Base-by-base conservation (phyloP, 2,113 vertebrate genomes). In the Castor canadensis region DNA sequence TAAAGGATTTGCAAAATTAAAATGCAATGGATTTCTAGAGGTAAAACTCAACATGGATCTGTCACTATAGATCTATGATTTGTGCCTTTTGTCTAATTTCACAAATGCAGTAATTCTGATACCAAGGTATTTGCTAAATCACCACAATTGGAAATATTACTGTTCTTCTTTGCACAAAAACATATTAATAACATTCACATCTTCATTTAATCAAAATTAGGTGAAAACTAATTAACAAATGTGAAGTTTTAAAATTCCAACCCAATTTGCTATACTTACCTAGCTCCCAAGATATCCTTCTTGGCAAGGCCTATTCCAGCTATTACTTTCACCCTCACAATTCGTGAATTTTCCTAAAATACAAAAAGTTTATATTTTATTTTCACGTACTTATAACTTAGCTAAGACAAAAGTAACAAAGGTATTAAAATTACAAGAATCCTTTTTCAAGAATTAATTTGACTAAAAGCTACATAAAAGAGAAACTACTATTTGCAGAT, bases 261-360 rank as follows among this genome's bases (percentile, higher is more conserved):
- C 35, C 60, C 52, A 92, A 87, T 24, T 62, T 79, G 9, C 28
- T 8, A 84, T 58, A 96, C 99, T 98, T 98, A 99, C 99, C 99
- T 99, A 95, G 99, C 99, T 97, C 99, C 99, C 86, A 99, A 98
- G 93, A 99, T 99, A 94, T 99, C 99, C 97, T 99, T 99, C 98
- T 99, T 99, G 86, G 99, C 99, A 94, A 99, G 98, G 62, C 99
- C 99, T 94, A 99, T 99, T 96, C 99, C 99, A 97, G 99, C 98
- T 91, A 99, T 98, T 79, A 99, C 98, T 97, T 99, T 99, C 77
- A 99, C 99, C 95, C 99, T 98, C 40, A 99, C 98, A 94, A 99
- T 98, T 95, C 98, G 98, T 0, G 98, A 97, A 62, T 98, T 98
- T 82, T 99, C 98, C 99, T 99, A 97, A 95, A 98, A 98, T 8